Evolutionary conservation across 2,888 invertebrate species (phyloP), one percentile per base, ranked within the genome.

Genomic region (Sphaeridia pumilis): DNA sequence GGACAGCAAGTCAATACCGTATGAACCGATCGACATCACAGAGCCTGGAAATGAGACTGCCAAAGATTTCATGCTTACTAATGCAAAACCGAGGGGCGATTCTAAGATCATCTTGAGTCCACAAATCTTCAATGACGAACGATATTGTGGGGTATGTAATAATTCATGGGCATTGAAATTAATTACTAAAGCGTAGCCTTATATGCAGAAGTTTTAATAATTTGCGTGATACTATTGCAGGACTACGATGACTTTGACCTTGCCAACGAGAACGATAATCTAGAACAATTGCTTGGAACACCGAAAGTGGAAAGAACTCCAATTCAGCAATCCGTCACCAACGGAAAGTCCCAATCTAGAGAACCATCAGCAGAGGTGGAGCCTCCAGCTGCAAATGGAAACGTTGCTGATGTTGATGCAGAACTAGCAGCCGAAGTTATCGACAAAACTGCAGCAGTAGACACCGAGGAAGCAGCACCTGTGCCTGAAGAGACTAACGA

Each of bases 221-320:
- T 12, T 28, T 47, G 35, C 12, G 51, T 27, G 21, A 35, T 17
- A 36, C 52, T 51, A 56, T 72, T 67, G 24, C 65, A 89, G 88
- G 92, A 93, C 71, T 94, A 90, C 72, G 89, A 92, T 70, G 84
- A 81, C 67, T 92, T 94, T 73, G 88, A 89, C 71, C 73, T 87
- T 73, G 84, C 90, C 21, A 87, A 90, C 73, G 94, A 94, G 76
- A 78, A 83, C 63, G 89, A 93, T 68, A 84, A 83, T 64, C 75
- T 93, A 72, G 87, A 90, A 70, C 82, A 83, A 69, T 93, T 93
- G 70, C 73, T 92, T 55, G 87, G 87, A 72, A 69, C 87, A 17
- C 68, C 71, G 22, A 60, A 57, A 42, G 54, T 60, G 38, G 58
- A 57, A 27, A 56, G 53, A 38, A 58, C 57, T 42, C 28, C 49